phyloP scores from a whole-genome alignment of 2,888 invertebrate species.

The Elmis aenea region DNA sequence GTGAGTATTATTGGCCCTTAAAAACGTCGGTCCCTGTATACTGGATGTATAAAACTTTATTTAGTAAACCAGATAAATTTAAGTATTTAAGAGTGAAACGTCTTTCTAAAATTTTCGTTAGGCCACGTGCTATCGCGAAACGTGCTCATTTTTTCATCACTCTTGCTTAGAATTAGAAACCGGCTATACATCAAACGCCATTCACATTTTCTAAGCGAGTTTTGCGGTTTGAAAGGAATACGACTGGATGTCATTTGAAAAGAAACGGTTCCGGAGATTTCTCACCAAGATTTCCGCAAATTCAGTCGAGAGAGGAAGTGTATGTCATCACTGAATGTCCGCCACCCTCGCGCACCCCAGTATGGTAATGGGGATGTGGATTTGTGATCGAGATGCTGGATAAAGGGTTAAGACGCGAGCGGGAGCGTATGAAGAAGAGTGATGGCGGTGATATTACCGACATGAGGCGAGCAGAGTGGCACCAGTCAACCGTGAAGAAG shows the following conservation, averaged over 20 bases:
- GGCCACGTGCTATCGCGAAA: too few relatives aligned
- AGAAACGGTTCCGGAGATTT: slow-evolving; percentile 23
- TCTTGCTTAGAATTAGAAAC: too few relatives aligned
- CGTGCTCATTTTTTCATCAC: too few relatives aligned
- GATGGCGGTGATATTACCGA: slow-evolving; percentile 30
- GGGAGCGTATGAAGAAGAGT: slow-evolving; percentile 24
- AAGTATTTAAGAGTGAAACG: too few relatives aligned
- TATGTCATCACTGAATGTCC: slow-evolving; percentile 18
- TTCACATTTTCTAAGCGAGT: too few relatives aligned
- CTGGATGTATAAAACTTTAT: too few relatives aligned
- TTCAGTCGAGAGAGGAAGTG: slow-evolving; percentile 18
- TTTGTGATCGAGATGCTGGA: slow-evolving; percentile 11
- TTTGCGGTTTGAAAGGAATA: too few relatives aligned
- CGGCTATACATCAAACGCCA: too few relatives aligned
- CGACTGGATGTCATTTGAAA: slow-evolving; percentile 25
- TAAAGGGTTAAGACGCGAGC: slow-evolving; percentile 19
- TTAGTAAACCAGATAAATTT: too few relatives aligned
- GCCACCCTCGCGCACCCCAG: slow-evolving; percentile 9
- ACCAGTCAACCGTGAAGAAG: slow-evolving; percentile 45
- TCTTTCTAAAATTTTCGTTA: too few relatives aligned
- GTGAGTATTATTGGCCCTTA: too few relatives aligned
- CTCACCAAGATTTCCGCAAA: slow-evolving; percentile 21
- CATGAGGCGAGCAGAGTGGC: slow-evolving; percentile 37
- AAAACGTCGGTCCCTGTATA: too few relatives aligned
- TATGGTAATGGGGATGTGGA: slow-evolving; percentile 18